Conservation (phyloP, 2,113 vertebrate species). For the Cephalophus harveyi region DNA sequence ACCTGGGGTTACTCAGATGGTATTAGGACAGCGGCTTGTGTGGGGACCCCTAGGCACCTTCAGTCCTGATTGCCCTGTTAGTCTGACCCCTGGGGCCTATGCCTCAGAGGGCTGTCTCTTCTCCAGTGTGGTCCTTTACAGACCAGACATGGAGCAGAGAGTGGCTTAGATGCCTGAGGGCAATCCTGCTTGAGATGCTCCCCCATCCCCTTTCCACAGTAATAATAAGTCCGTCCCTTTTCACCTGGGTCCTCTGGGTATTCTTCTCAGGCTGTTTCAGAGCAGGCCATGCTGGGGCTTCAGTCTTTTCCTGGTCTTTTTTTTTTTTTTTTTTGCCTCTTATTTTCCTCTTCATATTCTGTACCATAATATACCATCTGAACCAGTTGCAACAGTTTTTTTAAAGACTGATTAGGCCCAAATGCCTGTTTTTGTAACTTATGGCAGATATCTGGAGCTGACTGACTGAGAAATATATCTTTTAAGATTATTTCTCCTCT, state of each 20-base stretch:
- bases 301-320: not conserved
- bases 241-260: not conserved
- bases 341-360: not conserved
- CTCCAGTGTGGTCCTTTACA: not conserved
- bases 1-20: not conserved
- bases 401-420: not conserved
- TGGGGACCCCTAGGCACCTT: not conserved
- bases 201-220: fast-evolving
- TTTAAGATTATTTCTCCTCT: not conserved
- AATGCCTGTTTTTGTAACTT: not conserved
- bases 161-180: not conserved
- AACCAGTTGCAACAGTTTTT: not conserved
- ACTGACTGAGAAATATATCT: not conserved
- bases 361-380: not conserved
- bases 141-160: not conserved
- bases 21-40: not conserved
- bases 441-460: not conserved
- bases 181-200: not conserved
- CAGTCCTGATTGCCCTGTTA: not conserved
- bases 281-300: not conserved
- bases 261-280: not conserved
- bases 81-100: not conserved
- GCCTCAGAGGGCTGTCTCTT: not conserved
- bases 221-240: not conserved
- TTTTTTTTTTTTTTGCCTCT: not conserved